Conservation (phyloP, 2,113 vertebrate species). For the Istiophorus platypterus region DNA sequence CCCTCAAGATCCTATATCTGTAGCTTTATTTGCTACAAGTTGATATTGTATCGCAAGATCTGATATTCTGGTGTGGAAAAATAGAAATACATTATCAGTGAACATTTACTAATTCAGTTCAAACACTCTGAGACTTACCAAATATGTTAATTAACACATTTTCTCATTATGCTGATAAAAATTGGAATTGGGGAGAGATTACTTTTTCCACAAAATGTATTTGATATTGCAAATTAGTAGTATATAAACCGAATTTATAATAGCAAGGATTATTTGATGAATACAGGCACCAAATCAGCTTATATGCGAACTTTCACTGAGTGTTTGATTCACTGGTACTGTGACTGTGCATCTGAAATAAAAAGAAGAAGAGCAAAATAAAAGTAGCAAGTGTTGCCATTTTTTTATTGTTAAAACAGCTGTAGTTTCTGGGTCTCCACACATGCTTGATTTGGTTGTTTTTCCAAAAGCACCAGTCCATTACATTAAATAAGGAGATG, state of each 20-base stretch:
- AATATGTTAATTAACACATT: conserved; percentile 25
- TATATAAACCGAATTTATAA: not conserved
- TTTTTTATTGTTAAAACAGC: not conserved
- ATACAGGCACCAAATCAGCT: not conserved
- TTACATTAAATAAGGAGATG: conserved; percentile 31
- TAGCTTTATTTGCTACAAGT: not conserved
- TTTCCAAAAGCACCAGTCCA: conserved; percentile 22
- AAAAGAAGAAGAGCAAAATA: not conserved
- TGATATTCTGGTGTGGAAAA: not conserved
- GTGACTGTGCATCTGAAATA: not conserved
- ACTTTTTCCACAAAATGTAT: not conserved
- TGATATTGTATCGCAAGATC: not conserved
- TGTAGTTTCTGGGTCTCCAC: not conserved
- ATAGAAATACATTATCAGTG: not conserved
- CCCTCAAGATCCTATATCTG: not conserved
- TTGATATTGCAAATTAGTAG: not conserved
- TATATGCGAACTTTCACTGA: not conserved
- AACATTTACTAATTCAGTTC: not conserved
- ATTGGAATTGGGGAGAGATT: not conserved
- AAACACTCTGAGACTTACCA: not conserved
- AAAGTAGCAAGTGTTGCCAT: not conserved
- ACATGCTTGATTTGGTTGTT: conserved; percentile 1
- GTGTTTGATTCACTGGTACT: not conserved
- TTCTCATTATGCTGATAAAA: conserved; percentile 7
- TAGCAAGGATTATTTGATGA: not conserved